These are phyloP conservation scores for Atherinosoma microstoma DNA, from an alignment of 2,797 vertebrate species.

Conservation along the genomic window DNA sequence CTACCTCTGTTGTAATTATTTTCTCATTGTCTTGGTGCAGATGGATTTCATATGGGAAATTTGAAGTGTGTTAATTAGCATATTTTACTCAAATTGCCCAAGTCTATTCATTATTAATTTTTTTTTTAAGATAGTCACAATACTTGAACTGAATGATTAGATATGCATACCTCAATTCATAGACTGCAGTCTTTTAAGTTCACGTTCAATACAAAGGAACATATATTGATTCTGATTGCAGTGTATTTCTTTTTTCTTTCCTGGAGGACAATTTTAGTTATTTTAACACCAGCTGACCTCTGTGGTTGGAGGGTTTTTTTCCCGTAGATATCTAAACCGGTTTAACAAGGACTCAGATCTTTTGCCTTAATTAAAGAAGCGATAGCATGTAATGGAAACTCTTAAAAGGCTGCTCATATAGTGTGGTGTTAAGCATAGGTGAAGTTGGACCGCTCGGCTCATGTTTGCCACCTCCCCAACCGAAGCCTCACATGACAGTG, in stretches of 20 bases:
- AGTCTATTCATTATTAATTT: slow-evolving; percentile 69
- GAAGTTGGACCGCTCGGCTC: not conserved
- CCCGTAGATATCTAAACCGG: not conserved
- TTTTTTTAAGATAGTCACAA: slow-evolving; percentile 75
- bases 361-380: slow-evolving; percentile 3
- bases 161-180: slow-evolving; percentile 71
- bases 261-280: slow-evolving; percentile 2
- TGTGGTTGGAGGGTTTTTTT: slow-evolving; percentile 16
- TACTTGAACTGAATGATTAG: slow-evolving; percentile 79
- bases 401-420: not conserved
- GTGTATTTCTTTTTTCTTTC: slow-evolving; percentile 17
- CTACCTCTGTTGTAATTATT: slow-evolving; percentile 89
- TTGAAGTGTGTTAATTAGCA: slow-evolving; percentile 85
- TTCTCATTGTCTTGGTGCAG: slow-evolving; percentile 87
- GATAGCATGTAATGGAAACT: not conserved
- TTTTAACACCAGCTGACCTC: slow-evolving; percentile 44
- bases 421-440: not conserved
- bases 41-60: slow-evolving; percentile 86
- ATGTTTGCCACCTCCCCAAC: slow-evolving; percentile 42
- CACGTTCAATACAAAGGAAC: slow-evolving; percentile 43
- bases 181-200: slow-evolving; percentile 53
- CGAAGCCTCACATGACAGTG: slow-evolving; percentile 32
- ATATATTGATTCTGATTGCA: slow-evolving; percentile 52
- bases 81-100: slow-evolving; percentile 81
- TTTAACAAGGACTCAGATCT: not conserved